phyloP scores from a whole-genome alignment of 2,797 vertebrate species.

The Darevskia nairensis region DNA sequence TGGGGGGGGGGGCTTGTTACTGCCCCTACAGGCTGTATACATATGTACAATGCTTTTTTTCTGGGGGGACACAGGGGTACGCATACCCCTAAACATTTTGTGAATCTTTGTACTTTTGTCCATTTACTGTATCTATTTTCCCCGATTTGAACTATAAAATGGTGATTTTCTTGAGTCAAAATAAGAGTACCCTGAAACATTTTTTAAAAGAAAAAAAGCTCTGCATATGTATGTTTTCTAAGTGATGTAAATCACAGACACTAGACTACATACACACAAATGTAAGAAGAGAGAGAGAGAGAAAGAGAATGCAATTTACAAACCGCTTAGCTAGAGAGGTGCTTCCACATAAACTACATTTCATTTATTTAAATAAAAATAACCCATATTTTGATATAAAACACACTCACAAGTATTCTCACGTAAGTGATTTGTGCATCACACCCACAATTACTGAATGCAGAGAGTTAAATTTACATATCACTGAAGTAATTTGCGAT shows the following conservation, averaged over 20 bases:
- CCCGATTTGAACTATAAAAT: no score
- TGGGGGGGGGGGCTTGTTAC: slow-evolving; percentile 3
- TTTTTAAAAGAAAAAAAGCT: no score
- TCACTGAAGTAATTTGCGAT: slow-evolving; percentile 70
- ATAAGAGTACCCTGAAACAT: no score
- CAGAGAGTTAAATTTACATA: slow-evolving; percentile 66
- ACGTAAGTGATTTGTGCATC: slow-evolving; percentile 32
- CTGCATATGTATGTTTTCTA: not conserved
- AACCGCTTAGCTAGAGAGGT: not conserved
- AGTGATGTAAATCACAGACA: slow-evolving; percentile 30
- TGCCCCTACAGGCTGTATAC: not conserved
- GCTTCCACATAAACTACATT: slow-evolving; percentile 7
- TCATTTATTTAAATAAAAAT: slow-evolving; percentile 21
- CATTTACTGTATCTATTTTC: no score
- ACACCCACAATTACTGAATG: slow-evolving; percentile 62
- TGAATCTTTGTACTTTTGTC: no score
- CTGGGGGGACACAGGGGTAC: no score
- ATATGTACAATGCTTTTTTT: no score
- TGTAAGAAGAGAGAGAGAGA: slow-evolving; percentile 41
- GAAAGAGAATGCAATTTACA: not conserved
- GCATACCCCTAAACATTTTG: no score
- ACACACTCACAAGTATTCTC: not conserved
- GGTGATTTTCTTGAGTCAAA: no score
- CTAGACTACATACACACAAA: slow-evolving; percentile 41
- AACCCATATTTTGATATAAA: not conserved